A percentile compares a stretch with the other conserved stretches of the same genome.
These are phyloP conservation scores for Gymnobelideus leadbeateri DNA, from an alignment of 2,113 vertebrate genomes.

Conservation along the genomic window DNA sequence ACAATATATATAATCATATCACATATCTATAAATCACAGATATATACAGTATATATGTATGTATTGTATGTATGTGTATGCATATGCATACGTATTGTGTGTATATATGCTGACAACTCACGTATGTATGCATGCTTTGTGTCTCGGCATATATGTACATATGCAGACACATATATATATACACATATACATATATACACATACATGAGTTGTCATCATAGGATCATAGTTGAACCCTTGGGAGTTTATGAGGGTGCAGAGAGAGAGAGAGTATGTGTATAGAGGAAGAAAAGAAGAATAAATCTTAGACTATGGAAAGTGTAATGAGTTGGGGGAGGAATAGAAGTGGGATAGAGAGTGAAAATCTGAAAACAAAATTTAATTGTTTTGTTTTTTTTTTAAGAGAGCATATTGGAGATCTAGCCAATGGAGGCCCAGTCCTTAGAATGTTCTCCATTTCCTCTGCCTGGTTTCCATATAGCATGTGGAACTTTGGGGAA, in stretches of 20 bases:
- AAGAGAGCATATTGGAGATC: not conserved
- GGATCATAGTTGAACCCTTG: not conserved
- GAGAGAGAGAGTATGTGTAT: not conserved
- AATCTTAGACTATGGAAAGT: not conserved
- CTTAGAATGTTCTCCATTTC: not conserved
- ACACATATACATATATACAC: not conserved
- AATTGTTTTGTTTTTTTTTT: not conserved
- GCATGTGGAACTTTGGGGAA: not conserved
- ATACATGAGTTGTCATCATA: not conserved
- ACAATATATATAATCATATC: too few relatives aligned
- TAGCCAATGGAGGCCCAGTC: not conserved
- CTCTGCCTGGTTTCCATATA: not conserved
- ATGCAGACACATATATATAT: too few relatives aligned
- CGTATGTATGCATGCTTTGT: too few relatives aligned
- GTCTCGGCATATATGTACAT: too few relatives aligned
- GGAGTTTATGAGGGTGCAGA: not conserved
- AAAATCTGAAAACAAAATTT: not conserved
- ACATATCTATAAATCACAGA: not conserved
- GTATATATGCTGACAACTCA: too few relatives aligned
- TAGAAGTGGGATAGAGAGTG: not conserved
- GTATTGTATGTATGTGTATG: too few relatives aligned
- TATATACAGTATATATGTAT: not conserved
- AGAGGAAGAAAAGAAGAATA: not conserved
- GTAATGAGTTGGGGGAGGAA: not conserved
- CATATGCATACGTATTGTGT: too few relatives aligned